Evolutionary conservation across 2,797 vertebrate species (phyloP), one percentile per base, ranked within the genome.

Genomic region (Enteromius unitaeniatus): DNA sequence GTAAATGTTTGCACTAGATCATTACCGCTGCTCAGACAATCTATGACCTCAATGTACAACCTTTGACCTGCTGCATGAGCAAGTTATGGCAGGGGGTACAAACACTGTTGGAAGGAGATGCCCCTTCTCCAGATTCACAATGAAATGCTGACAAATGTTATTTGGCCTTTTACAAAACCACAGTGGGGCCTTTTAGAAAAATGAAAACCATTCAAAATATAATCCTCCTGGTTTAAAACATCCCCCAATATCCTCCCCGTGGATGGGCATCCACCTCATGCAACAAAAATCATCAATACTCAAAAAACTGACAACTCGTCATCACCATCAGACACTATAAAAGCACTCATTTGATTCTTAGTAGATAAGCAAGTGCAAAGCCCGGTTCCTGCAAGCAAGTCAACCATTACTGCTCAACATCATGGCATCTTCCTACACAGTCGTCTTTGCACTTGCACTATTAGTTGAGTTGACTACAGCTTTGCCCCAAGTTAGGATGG

Each of bases 401-500:
- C 47, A 28, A 55, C 42, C 11, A 40, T 28, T 11, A 19, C n/a
- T 7, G 5, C 42, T 5, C 0, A 90, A 84, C 79, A 95, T 91
- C 93, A 96, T 90, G 93, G 87, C 91, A 84, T 94, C 95, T 47
- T 87, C 91, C 51, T 95, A 90, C 75, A 91, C 90, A 0, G 37
- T 96, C 83, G 86, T 98, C 74, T 90, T 96, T 40, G 91, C 92
- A 75, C 88, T 97, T 34, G 93, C 93, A 91, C 91, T 99, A 70
- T 93, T 97, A 90, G 95, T 96, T 58, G 93, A 94, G 93, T 93
- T 95, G 84, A 93, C 93, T 88, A 87, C 90, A 49, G 95, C 96
- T 72, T 91, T 94, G 65, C 92, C 96, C 45, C 88, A 92, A 47
- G 84, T 91, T 81, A 94, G 93, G 67, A 75, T 86, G 64, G 95